These are phyloP conservation scores for Andinoacara biseriatus DNA, from an alignment of 2,113 vertebrate genomes.

Conservation along the genomic window DNA sequence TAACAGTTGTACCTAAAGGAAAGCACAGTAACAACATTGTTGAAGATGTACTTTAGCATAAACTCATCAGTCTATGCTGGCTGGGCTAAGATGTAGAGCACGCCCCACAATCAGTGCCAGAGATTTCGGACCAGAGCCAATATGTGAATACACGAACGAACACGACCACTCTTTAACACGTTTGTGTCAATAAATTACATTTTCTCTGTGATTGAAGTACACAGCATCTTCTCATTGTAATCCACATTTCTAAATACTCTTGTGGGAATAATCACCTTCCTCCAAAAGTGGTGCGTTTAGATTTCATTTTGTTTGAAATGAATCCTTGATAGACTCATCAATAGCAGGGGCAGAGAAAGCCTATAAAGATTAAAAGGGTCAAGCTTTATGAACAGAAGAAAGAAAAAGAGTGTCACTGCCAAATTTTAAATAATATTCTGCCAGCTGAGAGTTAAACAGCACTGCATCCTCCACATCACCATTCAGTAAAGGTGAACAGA, in stretches of 20 bases:
- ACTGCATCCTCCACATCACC: neutral
- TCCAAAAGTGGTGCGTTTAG: neutral
- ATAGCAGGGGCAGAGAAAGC: neutral
- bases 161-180: neutral
- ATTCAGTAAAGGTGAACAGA: neutral
- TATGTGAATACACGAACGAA: neutral
- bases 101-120: constrained; percentile 13
- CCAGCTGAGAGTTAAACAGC: neutral
- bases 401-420: neutral
- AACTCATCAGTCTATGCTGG: neutral
- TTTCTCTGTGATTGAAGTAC: neutral
- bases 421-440: neutral
- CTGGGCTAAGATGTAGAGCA: constrained; percentile 7
- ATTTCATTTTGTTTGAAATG: neutral
- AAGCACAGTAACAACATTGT: constrained; percentile 2
- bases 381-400: neutral
- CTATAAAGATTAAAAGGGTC: neutral
- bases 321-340: neutral
- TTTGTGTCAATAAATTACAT: neutral
- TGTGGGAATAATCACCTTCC: neutral
- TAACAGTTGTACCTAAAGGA: constrained; percentile 17
- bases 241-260: neutral
- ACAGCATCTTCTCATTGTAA: neutral
- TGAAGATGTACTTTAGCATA: neutral
- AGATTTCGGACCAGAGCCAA: neutral